Evolutionary conservation across 2,888 invertebrate species (phyloP), one percentile per base, ranked within the genome.

Genomic region (Drosophila subquinaria): DNA sequence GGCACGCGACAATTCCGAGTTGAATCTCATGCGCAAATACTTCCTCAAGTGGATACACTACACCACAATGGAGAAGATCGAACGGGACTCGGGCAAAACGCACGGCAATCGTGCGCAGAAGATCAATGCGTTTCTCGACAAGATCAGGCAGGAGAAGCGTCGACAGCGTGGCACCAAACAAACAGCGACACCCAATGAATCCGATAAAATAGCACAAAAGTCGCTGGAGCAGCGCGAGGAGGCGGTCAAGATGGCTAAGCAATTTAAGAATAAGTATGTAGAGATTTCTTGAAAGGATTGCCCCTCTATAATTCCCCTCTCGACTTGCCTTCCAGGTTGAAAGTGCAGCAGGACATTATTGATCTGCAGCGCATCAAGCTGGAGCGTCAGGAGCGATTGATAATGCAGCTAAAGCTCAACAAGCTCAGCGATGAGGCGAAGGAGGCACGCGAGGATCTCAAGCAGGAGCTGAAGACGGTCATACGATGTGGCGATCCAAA

Each of bases 291-390:
- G 13, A 36, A 4, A 51, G 51, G 51, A 51, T 35, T 20, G 13
- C 4, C 4, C 0, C 0, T 17, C 11, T 17, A 5, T 17, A 35
- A 13, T 0, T n/a, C 1, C n/a, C 3, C 0, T 36, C 9, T 8
- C n/a, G 2, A 4, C 2, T 51, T 17, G 0, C 11, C 17, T n/a
- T 47, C 8, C 75, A 95, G 96, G 81, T 95, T 95, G 70, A 95
- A 95, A 91, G 94, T 95, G 10, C 96, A 96, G 90, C 95, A 95
- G 89, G 94, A 95, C 76, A 95, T 96, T 47, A 96, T 96, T 67
- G 95, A 96, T 33, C 92, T 95, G 33, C 96, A 96, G 91, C 95
- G 95, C 89, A 92, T 94, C 1, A 96, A 96, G 92, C 90, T 97
- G 67, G 95, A 95, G 67, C 95, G 96, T 68, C 96, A 96, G 91